These are phyloP conservation scores for Aramus guarauna DNA, from an alignment of 2,113 vertebrate species.

Conservation along the genomic window DNA sequence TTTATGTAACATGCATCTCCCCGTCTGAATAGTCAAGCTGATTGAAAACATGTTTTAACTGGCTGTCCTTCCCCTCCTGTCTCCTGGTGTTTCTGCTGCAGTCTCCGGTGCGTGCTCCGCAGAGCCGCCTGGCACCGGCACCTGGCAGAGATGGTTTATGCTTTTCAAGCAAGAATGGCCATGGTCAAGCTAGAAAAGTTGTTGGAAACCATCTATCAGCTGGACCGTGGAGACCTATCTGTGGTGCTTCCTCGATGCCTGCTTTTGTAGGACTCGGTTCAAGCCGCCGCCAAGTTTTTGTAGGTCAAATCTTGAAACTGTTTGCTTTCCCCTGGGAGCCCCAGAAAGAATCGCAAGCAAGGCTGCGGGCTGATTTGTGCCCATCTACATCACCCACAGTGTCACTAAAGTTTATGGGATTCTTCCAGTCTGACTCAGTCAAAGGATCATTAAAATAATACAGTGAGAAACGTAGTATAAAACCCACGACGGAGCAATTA, in stretches of 20 bases:
- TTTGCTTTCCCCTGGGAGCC: neutral
- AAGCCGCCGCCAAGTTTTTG: neutral
- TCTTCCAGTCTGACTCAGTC: slow-evolving; percentile 57
- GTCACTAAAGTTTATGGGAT: slow-evolving; percentile 35
- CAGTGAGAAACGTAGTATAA: slow-evolving; percentile 6
- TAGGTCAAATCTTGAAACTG: neutral
- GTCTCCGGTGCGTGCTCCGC: neutral
- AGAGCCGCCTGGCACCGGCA: neutral
- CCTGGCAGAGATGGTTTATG: neutral
- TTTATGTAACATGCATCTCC: slow-evolving; percentile 18
- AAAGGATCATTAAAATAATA: slow-evolving; percentile 59
- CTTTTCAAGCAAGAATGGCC: neutral
- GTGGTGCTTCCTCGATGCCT: neutral
- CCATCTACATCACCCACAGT: slow-evolving; percentile 19
- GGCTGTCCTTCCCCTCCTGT: slow-evolving; percentile 23
- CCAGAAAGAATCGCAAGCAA: neutral
- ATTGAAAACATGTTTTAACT: slow-evolving; percentile 32
- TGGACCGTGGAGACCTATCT: neutral
- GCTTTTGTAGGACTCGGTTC: neutral
- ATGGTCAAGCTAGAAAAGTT: neutral
- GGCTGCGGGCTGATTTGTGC: neutral
- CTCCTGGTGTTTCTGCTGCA: slow-evolving; percentile 23
- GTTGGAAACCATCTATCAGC: neutral
- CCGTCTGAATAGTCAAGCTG: neutral
- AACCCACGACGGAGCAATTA: slow-evolving; percentile 8